phyloP scores from a whole-genome alignment of 2,888 invertebrate species.

The Metacarcinus magister region DNA sequence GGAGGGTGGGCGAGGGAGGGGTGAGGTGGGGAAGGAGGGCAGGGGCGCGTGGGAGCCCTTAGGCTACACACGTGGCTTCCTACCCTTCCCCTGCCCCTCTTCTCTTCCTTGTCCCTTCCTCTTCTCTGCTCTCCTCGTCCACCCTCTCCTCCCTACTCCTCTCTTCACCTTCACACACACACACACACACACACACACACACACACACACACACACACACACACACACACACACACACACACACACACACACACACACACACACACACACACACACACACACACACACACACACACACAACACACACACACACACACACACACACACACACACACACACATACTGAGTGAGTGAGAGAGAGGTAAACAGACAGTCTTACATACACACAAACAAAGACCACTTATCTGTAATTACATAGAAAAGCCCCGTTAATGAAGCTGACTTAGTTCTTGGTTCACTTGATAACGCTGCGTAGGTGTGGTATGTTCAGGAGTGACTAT shows the following conservation, averaged over 20 bases:
- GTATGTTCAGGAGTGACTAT: neutral
- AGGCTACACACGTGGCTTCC: conserved; percentile 54
- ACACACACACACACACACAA: conserved; percentile 51
- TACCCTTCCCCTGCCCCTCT: neutral
- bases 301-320: conserved; percentile 28
- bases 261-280: conserved; percentile 56
- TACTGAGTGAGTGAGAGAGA: conserved; percentile 19
- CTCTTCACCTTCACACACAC: neutral
- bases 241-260: conserved; percentile 55
- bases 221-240: conserved; percentile 58
- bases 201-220: conserved; percentile 57
- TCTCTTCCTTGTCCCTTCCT: neutral
- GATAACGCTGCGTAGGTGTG: too few species aligned
- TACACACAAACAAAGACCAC: neutral
- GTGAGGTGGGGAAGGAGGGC: neutral
- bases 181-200: conserved; percentile 53
- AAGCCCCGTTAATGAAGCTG: too few species aligned
- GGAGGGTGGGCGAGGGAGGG: neutral
- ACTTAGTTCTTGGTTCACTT: too few species aligned
- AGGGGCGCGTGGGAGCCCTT: conserved; percentile 56
- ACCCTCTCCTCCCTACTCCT: neutral
- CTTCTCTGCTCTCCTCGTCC: neutral
- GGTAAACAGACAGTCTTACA: conserved; percentile 20
- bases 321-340: neutral
- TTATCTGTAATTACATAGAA: too few species aligned